Conservation (phyloP, 2,888 invertebrate species). For the Nesidiocoris tenuis region DNA sequence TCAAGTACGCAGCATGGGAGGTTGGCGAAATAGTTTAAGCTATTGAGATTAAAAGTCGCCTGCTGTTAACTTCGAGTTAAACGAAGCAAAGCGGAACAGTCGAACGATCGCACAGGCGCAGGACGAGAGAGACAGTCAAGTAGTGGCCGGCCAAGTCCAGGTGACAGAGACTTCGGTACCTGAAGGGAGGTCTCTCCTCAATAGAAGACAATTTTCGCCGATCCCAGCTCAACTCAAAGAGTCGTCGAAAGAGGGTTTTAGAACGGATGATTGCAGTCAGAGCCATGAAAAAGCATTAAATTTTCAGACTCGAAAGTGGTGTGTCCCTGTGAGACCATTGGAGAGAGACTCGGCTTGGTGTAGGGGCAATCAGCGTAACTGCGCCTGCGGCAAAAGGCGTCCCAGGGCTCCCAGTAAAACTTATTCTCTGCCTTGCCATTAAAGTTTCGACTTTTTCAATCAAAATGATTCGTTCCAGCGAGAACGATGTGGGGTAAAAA, state of each 20-base stretch:
- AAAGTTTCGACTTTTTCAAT: not conserved
- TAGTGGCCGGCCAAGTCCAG: too few relatives aligned
- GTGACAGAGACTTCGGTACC: too few relatives aligned
- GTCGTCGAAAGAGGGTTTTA: not conserved
- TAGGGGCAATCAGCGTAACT: not conserved
- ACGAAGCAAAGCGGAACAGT: not conserved
- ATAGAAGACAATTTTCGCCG: not conserved
- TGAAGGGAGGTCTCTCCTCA: not conserved
- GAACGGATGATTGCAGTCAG: not conserved
- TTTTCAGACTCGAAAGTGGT: not conserved
- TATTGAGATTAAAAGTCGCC: not conserved
- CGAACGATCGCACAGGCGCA: not conserved
- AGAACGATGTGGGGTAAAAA: conserved; percentile 2
- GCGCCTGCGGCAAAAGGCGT: not conserved
- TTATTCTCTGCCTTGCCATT: not conserved
- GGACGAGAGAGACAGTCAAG: not conserved
- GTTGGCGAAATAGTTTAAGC: not conserved
- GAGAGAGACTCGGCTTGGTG: not conserved
- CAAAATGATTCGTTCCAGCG: not conserved
- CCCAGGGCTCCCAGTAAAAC: not conserved
- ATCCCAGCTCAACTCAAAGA: not conserved
- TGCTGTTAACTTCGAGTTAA: not conserved
- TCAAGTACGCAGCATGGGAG: not conserved
- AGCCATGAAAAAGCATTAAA: not conserved
- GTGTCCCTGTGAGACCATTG: not conserved